Conservation (phyloP, 1,140 invertebrate genomes). For the Solen grandis region DNA sequence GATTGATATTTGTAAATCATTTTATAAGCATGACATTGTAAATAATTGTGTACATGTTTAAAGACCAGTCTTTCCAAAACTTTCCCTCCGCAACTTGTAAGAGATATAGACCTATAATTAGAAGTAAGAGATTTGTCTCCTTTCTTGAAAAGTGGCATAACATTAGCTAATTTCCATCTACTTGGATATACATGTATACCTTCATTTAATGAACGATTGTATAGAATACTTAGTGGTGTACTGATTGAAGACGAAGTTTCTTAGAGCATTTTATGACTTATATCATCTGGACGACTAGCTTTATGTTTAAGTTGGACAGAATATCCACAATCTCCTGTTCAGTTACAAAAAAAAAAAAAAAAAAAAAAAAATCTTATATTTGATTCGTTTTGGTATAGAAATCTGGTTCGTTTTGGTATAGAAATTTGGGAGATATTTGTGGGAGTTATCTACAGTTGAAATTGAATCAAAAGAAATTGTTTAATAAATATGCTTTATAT, state of each 20-base stretch:
- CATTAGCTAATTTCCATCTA: constrained; percentile 27
- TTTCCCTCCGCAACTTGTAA: constrained; percentile 10
- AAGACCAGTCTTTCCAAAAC: constrained; percentile 11
- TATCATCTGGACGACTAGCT: constrained; percentile 8
- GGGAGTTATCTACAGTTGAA: not conserved
- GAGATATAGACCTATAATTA: constrained; percentile 38
- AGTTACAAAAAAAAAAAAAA: not conserved
- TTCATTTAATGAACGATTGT: constrained; percentile 10
- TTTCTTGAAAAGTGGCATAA: constrained; percentile 24
- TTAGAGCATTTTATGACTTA: constrained; percentile 25
- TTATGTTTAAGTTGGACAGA: not conserved
- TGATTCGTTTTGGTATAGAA: no score
- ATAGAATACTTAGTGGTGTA: constrained; percentile 20
- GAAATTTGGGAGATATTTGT: not conserved
- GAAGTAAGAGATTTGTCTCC: not conserved
- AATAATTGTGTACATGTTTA: constrained; percentile 11
- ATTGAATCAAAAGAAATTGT: constrained; percentile 30
- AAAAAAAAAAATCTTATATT: no score
- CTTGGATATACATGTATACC: not conserved
- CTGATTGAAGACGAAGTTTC: not conserved
- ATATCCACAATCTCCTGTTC: constrained; percentile 14
- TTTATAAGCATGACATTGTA: constrained; percentile 8
- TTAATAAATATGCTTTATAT: constrained; percentile 1
- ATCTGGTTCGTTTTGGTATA: not conserved
- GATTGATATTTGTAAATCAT: constrained; percentile 13